Conservation (phyloP, 2,888 invertebrate genomes). For the Yponomeuta evonymella region DNA sequence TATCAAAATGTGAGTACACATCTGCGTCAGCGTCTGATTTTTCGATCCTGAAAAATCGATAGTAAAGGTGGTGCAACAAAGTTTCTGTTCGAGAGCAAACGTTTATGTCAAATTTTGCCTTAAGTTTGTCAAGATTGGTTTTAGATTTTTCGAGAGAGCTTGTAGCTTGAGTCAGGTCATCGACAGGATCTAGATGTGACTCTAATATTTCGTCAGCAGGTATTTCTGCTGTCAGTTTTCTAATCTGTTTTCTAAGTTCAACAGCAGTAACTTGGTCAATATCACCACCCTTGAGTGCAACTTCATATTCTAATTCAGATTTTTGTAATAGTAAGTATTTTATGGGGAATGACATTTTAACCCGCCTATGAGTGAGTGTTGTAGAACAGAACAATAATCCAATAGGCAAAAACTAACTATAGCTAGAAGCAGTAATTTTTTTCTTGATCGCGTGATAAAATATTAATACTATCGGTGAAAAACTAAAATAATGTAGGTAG, state of each 20-base stretch:
- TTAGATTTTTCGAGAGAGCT: neutral
- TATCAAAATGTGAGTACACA: neutral
- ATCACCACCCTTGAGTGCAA: slow-evolving; percentile 17
- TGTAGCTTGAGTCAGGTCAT: neutral
- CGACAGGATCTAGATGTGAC: neutral
- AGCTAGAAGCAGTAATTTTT: too few species aligned
- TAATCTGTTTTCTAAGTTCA: slow-evolving; percentile 17
- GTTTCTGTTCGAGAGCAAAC: neutral
- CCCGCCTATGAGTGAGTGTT: too few species aligned
- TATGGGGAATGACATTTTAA: slow-evolving; percentile 18
- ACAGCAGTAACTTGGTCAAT: slow-evolving; percentile 16
- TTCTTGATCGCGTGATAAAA: too few species aligned
- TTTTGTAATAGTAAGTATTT: slow-evolving; percentile 15
- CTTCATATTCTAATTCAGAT: slow-evolving; percentile 20
- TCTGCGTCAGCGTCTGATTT: neutral
- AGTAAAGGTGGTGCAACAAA: neutral
- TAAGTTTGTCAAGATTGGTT: neutral
- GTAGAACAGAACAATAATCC: too few species aligned
- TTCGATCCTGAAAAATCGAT: neutral
- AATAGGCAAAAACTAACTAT: too few species aligned
- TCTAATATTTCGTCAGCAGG: slow-evolving; percentile 4
- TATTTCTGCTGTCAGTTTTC: neutral
- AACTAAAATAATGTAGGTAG: too few species aligned
- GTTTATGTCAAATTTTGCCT: neutral
- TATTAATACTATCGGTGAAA: too few species aligned